Base-by-base conservation (phyloP, 2,888 invertebrate species). In the Noctua janthe region DNA sequence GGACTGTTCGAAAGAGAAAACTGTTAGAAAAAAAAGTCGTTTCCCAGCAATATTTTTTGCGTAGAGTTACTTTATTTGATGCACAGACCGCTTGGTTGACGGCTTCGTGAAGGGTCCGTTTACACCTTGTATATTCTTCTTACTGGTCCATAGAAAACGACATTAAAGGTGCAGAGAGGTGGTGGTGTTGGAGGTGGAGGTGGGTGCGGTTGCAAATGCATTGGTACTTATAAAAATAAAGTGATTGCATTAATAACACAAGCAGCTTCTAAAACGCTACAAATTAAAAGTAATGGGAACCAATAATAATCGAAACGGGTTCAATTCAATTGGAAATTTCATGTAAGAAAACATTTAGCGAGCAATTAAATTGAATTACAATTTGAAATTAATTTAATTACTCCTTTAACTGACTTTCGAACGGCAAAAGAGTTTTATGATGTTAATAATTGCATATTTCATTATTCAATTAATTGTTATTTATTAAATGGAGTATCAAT, bases 401-500 rank as follows among this genome's bases (percentile, higher is more conserved):
- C 73, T 77, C 76, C 79, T 86, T 77, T 75, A 74, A 82, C 76
- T 76, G 78, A 74, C 70, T 73, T 87, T 67, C 43, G 69, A 87
- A 67, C 64, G 54, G 43, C 70, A 10, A 47, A 51, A 74, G 67
- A 71, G 64, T 59, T 82, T 80, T 77, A 83, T 70, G 80, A 72
- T 71, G 71, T 82, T 82, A 47, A 83, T 86, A 78, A 90, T 84
- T 83, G 78, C 74, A 89, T 80, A 81, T 86, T 89, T 85, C 81
- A 82, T 78, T 78, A 84, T 83, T 82, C 77, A 82, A 85, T 88
- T 87, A 84, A 86, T 82, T 84, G 76, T 78, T 71, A 78, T 86
- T 91, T 82, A 87, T 81, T 84, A 78, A 78, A 87, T 87, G 78
- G 76, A 87, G 74, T 76, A 76, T 69, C 82, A 90, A 91, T 86